Percentiles rank a stretch among this genome's conserved stretches.
phyloP scores from a whole-genome alignment of 2,888 invertebrate genomes.

The Melieria picta region DNA sequence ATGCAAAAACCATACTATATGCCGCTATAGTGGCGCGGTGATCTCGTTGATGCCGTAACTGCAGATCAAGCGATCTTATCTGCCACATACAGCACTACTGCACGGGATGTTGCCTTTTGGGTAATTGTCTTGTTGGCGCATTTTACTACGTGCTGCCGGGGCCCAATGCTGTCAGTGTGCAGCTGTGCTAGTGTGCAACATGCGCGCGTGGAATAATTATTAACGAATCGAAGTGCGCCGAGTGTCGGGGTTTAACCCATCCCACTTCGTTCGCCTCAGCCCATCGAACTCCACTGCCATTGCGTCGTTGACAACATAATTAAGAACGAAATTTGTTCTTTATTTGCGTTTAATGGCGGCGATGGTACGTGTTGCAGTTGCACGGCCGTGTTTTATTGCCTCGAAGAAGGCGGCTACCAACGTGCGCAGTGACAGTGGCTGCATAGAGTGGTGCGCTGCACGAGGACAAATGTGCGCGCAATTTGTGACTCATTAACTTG shows the following conservation, averaged over 20 bases:
- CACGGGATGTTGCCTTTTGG: slow-evolving; percentile 5
- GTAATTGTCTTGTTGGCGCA: slow-evolving; percentile 7
- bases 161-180: no score
- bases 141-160: background rate
- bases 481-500: no score
- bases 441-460: no score
- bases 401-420: no score
- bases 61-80: slow-evolving; percentile 13
- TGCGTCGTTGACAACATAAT: slow-evolving; percentile 57
- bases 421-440: no score
- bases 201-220: slow-evolving; percentile 39
- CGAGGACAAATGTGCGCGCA: no score
- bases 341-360: slow-evolving; percentile 44
- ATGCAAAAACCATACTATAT: slow-evolving; percentile 48
- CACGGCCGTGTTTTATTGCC: slow-evolving; percentile 21
- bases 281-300: slow-evolving; percentile 11
- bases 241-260: no score
- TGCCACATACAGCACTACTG: background rate
- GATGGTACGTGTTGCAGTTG: background rate
- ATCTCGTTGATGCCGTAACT: slow-evolving; percentile 34
- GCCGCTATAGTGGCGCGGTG: no score
- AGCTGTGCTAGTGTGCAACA: background rate
- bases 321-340: slow-evolving; percentile 63
- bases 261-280: background rate
- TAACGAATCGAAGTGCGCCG: slow-evolving; percentile 10